These are phyloP conservation scores for Calvadosia cruxmelitensis DNA, from an alignment of 30 jellyfish, hydroid and myxozoan genomes.

Conservation along the genomic window DNA sequence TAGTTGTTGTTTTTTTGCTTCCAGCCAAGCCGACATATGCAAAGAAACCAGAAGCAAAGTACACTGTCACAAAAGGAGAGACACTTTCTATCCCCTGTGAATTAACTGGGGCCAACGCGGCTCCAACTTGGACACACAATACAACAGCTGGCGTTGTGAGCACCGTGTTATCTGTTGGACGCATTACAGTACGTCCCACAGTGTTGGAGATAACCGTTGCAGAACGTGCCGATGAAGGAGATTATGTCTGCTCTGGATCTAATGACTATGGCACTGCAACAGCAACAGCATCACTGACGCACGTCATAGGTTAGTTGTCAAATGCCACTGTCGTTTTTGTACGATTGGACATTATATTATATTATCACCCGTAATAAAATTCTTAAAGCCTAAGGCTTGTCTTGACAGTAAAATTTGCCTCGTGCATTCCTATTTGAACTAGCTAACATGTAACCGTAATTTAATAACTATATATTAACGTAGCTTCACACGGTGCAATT, in stretches of 20 bases:
- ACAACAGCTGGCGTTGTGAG: not conserved
- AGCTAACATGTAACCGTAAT: too few species aligned
- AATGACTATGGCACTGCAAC: not conserved
- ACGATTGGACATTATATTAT: too few species aligned
- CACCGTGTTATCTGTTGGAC: not conserved
- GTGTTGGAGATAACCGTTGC: not conserved
- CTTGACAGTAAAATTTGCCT: too few species aligned
- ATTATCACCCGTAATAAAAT: too few species aligned
- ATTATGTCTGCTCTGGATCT: not conserved
- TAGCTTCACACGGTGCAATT: too few species aligned
- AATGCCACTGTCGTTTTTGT: too few species aligned
- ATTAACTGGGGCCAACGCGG: not conserved
- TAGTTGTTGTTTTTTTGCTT: slow-evolving; percentile 7
- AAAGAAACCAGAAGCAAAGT: slow-evolving; percentile 15
- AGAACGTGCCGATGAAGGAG: not conserved
- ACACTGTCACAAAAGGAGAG: slow-evolving; percentile 16
- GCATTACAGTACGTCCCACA: not conserved
- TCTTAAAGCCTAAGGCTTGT: too few species aligned
- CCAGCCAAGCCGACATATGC: slow-evolving; percentile 15
- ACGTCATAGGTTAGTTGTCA: slow-evolving; percentile 1
- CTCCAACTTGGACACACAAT: not conserved
- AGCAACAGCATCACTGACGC: not conserved
- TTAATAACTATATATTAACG: too few species aligned
- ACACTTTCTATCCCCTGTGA: slow-evolving; percentile 19
- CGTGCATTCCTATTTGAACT: too few species aligned